These are phyloP conservation scores for Ardeotis arabs DNA, from an alignment of 2,113 vertebrate species.

Conservation along the genomic window DNA sequence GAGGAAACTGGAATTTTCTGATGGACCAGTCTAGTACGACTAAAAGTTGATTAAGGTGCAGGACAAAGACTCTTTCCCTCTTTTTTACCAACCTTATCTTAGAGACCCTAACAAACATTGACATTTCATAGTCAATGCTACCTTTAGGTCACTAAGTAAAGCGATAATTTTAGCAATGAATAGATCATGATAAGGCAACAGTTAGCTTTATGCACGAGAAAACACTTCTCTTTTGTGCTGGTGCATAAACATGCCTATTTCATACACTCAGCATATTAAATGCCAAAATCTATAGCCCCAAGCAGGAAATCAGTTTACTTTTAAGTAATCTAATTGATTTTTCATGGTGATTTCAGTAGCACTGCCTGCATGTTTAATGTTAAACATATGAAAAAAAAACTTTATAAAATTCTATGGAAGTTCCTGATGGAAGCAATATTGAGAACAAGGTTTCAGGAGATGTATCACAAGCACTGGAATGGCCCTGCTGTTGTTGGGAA, in stretches of 20 bases:
- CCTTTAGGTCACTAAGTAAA: not conserved
- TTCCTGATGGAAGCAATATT: not conserved
- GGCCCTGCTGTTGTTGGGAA: not conserved
- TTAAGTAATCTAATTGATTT: not conserved
- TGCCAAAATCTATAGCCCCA: not conserved
- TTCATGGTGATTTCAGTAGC: not conserved
- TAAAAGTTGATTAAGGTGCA: not conserved
- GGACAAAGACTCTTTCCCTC: not conserved
- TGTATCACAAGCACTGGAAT: not conserved
- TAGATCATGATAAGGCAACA: not conserved
- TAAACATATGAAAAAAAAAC: not conserved
- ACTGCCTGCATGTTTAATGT: not conserved
- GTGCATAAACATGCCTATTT: not conserved
- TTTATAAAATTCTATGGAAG: not conserved
- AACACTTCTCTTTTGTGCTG: not conserved
- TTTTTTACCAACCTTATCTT: not conserved
- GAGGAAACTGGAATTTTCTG: not conserved
- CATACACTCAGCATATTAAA: not conserved
- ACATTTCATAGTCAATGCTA: not conserved
- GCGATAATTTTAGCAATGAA: not conserved
- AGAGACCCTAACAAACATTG: not conserved
- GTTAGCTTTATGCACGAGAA: not conserved
- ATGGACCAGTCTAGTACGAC: not conserved
- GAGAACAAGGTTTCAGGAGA: not conserved
- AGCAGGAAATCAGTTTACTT: not conserved